Evolutionary conservation across 2,888 invertebrate species (phyloP).

Genomic region (Brenthis hecate): DNA sequence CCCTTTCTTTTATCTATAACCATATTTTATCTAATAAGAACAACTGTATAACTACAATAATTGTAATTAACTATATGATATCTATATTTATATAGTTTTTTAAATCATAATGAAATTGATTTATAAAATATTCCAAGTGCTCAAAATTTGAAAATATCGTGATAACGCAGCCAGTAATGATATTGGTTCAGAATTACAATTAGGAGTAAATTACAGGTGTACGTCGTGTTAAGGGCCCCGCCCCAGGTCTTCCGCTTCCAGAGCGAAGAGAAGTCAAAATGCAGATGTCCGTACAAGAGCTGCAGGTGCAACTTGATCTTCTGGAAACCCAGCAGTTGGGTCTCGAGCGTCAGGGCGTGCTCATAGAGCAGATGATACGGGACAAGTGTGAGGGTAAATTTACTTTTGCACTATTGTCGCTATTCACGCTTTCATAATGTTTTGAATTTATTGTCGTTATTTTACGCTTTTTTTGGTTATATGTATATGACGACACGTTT

Average conservation of each 20-base stretch:
- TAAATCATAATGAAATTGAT: no score
- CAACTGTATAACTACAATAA: no score
- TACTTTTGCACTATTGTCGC: conserved; percentile 49
- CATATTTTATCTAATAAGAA: no score
- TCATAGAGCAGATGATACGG: conserved; percentile 93
- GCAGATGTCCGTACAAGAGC: conserved; percentile 83
- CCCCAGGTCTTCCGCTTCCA: conserved; percentile 90
- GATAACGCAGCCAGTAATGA: no score
- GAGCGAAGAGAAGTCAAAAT: conserved; percentile 82
- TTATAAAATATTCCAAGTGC: no score
- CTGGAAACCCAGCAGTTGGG: conserved; percentile 94
- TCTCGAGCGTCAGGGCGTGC: conserved; percentile 94
- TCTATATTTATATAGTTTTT: no score
- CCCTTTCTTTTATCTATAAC: no score
- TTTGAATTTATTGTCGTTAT: not conserved
- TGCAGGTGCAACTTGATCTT: conserved; percentile 87
- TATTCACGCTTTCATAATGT: conserved; percentile 30
- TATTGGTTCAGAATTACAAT: no score
- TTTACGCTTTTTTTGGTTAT: not conserved
- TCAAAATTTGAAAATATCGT: no score
- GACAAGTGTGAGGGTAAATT: conserved; percentile 87
- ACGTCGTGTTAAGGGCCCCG: conserved; percentile 91
- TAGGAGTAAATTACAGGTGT: conserved; percentile 68
- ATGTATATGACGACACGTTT: no score
- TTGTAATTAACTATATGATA: no score